Evolutionary conservation across 2,113 vertebrate species (phyloP), one percentile per base, ranked within the genome.

Genomic region (Uropsilus gracilis): DNA sequence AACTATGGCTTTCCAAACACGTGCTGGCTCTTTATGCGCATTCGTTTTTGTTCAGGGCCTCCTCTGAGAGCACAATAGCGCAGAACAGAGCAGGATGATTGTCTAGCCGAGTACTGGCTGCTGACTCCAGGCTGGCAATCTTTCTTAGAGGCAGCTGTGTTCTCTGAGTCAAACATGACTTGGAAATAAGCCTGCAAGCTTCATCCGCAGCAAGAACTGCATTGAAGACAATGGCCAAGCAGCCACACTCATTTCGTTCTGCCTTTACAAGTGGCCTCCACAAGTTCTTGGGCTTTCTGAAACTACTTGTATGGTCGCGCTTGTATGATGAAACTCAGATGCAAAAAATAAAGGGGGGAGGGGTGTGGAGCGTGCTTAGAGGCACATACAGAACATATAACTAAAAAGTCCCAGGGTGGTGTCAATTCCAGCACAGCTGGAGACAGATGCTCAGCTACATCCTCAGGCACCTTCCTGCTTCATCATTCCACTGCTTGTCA

Each of bases 101-200:
- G 50, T 26, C 10, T 26, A 37, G 37, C 76, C 32, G 61, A 61
- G 37, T 61, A 32, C 95, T 73, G 80, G 92, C 85, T 34, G 76
- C 76, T 0, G 16, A 32, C 11, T 89, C 53, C 90, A 48, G 53
- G 8, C 83, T 37, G 81, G 87, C 53, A 22, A 22, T 55, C 86
- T 89, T 75, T 76, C 81, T 63, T 57, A 11, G 46, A 84, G 37
- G 53, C 78, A 91, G 88, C 92, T 90, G 77, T n/a, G 68, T 48
- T 7, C 88, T 61, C 44, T 3, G 16, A 72, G 66, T 80, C 53
- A 42, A 71, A 63, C 30, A 69, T 0, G 5, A 63, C 53, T 66
- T 81, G 77, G 90, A 96, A 95, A 69, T 3, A 63, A 87, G 89
- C 80, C 86, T 24, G 2, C 3, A 5, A 44, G 75, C 93, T 76